These are phyloP conservation scores for Drosophila affinis DNA, from an alignment of 2,888 invertebrate species.

Conservation along the genomic window DNA sequence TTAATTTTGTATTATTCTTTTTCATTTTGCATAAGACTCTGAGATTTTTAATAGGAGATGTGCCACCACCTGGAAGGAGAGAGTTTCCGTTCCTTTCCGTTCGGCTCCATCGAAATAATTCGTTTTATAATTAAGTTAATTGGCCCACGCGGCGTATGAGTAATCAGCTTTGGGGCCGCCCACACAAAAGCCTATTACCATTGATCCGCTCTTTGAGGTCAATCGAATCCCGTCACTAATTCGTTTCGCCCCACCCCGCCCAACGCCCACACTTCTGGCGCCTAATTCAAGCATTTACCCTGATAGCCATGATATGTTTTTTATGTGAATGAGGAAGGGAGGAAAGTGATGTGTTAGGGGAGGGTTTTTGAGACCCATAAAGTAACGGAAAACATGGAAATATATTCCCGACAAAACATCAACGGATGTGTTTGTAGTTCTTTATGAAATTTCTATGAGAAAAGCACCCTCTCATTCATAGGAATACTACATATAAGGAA, in stretches of 20 bases:
- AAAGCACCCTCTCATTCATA: too few relatives aligned
- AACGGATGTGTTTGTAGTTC: too few relatives aligned
- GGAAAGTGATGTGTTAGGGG: background rate
- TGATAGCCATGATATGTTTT: background rate
- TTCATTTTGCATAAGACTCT: slow-evolving; percentile 10
- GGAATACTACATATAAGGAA: too few relatives aligned
- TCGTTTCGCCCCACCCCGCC: slow-evolving; percentile 1
- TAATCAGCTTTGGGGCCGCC: slow-evolving; percentile 58
- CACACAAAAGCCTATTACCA: slow-evolving; percentile 43
- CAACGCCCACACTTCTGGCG: background rate
- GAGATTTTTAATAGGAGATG: background rate
- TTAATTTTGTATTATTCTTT: slow-evolving; percentile 6
- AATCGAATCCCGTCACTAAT: slow-evolving; percentile 27
- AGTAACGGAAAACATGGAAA: background rate
- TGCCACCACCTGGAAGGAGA: background rate
- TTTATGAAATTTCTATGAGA: too few relatives aligned
- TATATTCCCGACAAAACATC: too few relatives aligned
- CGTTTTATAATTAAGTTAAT: slow-evolving; percentile 65
- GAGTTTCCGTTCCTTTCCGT: slow-evolving; percentile 1
- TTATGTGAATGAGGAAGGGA: background rate
- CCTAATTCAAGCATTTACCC: background rate
- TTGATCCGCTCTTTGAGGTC: slow-evolving; percentile 28
- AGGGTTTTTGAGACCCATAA: background rate
- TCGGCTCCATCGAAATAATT: slow-evolving; percentile 28
- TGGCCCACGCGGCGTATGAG: slow-evolving; percentile 68